A percentile compares a stretch with the other conserved stretches of the same genome.
These are phyloP conservation scores for Drosophila miranda DNA, from an alignment of 1,140 invertebrate species.

Conservation along the genomic window DNA sequence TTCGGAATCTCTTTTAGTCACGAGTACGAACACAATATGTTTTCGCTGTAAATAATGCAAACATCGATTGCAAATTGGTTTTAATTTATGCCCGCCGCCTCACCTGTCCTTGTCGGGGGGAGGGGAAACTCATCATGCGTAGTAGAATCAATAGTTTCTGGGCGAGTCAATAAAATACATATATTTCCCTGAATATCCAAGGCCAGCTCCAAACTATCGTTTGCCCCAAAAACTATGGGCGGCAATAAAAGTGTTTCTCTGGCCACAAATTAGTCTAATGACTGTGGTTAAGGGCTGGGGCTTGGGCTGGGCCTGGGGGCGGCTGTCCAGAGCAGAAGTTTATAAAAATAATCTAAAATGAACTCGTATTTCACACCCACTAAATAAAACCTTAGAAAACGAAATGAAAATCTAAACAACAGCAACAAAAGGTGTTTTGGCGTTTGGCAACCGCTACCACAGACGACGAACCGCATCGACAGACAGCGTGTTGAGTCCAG, in stretches of 20 bases:
- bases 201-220: constrained; percentile 10
- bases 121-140: constrained; percentile 4
- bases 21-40: too few relatives aligned
- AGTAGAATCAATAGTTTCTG: constrained; percentile 2
- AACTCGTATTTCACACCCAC: constrained; percentile 70
- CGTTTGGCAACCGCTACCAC: constrained; percentile 58
- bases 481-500: too few relatives aligned
- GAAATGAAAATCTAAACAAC: constrained; percentile 33
- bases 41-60: too few relatives aligned
- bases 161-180: constrained; percentile 30
- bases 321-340: constrained; percentile 52
- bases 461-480: constrained; percentile 15
- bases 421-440: constrained; percentile 4
- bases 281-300: constrained; percentile 43
- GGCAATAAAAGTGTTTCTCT: background rate
- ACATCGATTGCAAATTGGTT: too few relatives aligned
- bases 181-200: constrained; percentile 9
- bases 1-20: too few relatives aligned
- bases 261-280: constrained; percentile 68
- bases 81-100: too few relatives aligned
- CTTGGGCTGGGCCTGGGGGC: constrained; percentile 9
- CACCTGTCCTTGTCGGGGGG: too few relatives aligned
- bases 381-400: constrained; percentile 53
- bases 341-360: constrained; percentile 71
- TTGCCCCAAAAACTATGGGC: background rate